Evolutionary conservation across 2,888 invertebrate species (phyloP), one percentile per base, ranked within the genome.

Genomic region (Bellardia bayeri): DNA sequence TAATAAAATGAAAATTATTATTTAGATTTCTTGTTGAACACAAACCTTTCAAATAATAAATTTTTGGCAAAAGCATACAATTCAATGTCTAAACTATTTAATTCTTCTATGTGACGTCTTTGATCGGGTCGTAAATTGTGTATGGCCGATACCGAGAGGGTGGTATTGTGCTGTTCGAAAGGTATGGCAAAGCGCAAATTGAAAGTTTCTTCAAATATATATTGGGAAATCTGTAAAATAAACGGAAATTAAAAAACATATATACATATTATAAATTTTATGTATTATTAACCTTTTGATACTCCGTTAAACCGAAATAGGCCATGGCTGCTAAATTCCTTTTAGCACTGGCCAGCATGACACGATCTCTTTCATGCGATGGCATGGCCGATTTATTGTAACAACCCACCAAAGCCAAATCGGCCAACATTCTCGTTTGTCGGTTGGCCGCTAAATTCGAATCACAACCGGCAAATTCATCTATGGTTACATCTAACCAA

Each of bases 361-460:
- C 96, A 78, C 96, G 95, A 91, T 98, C 97, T 54, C 97, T 95
- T 91, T 98, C 97, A 13, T 95, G 94, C 72, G 95, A 94, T 72
- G 96, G 95, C 94, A 97, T 96, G 89, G 96, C 95, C 71, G 96
- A 96, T 90, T 96, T 96, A 92, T 99, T 98, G 94, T 99, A 99
- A 94, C 99, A 99, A 82, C 98, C 98, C 54, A 99, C 97, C 72
- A 99, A 95, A 83, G 98, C 97, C 89, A 99, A 95, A 94, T 99
- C 98, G 16, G 99, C 98, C 91, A 99, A 94, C 99, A 99, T 99
- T 90, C 99, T 95, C 3, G 99, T 99, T 94, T 99, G 99, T 87
- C 99, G 95, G 94, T 99, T 99, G 91, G 96, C 97, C 30, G 99
- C 99, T 92, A 99, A 95, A 95, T 99, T 99, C 93, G 97, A 96